phyloP scores from a whole-genome alignment of 1,140 invertebrate species.

The Ceratina calcarata region DNA sequence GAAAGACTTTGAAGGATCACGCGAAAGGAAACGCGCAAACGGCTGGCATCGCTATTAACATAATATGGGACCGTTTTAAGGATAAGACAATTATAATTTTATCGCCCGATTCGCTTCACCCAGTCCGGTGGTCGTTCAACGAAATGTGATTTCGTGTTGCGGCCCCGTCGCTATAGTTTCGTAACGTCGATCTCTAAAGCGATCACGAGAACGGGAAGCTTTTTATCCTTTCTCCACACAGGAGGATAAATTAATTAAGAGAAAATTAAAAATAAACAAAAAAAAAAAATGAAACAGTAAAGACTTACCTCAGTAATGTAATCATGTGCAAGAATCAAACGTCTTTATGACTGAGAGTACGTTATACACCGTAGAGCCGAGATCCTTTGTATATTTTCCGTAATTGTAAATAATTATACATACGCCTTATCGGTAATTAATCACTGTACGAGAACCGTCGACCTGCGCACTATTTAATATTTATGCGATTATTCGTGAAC shows the following conservation, averaged over 20 bases:
- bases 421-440: slow-evolving; percentile 65
- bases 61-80: slow-evolving; percentile 64
- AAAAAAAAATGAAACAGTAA: slow-evolving; percentile 50
- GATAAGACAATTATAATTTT: slow-evolving; percentile 60
- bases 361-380: slow-evolving; percentile 63
- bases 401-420: slow-evolving; percentile 67
- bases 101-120: slow-evolving; percentile 39
- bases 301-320: slow-evolving; percentile 66
- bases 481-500: slow-evolving; percentile 35
- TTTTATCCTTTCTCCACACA: slow-evolving; percentile 9
- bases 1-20: not conserved
- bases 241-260: slow-evolving; percentile 17
- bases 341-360: slow-evolving; percentile 62
- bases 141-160: slow-evolving; percentile 19
- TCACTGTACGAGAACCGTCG: slow-evolving; percentile 56
- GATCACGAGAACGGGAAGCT: slow-evolving; percentile 14
- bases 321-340: slow-evolving; percentile 67
- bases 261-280: not conserved
- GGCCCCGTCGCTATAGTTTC: slow-evolving; percentile 34
- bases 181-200: slow-evolving; percentile 13
- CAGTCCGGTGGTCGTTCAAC: not conserved
- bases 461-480: slow-evolving; percentile 59
- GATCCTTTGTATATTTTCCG: slow-evolving; percentile 70
- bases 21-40: slow-evolving; percentile 44
- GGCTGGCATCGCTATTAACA: slow-evolving; percentile 62